Conservation (phyloP, 2,888 invertebrate species). For the Sussaba pulchella region DNA sequence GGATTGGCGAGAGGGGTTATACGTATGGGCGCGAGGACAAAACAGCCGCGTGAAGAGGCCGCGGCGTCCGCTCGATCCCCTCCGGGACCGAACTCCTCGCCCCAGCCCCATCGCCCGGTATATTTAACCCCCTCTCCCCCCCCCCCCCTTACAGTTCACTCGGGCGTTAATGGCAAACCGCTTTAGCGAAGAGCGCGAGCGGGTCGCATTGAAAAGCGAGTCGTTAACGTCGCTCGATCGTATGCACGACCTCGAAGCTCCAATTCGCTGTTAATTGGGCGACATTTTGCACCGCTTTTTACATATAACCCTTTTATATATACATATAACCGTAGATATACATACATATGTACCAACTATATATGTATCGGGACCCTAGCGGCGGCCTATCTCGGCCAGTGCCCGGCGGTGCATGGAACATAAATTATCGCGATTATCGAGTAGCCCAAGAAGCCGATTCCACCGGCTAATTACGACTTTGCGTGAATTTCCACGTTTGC, state of each 20-base stretch:
- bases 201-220: conserved; percentile 63
- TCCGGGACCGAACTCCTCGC: conserved; percentile 39
- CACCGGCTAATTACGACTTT: conserved; percentile 79
- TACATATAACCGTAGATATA: conserved; percentile 1
- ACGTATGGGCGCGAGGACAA: conserved; percentile 44
- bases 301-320: conserved; percentile 46
- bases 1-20: too few species aligned
- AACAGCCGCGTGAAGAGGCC: conserved; percentile 52
- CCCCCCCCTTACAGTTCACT: conserved; percentile 53
- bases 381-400: conserved; percentile 74
- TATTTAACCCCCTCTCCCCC: conserved; percentile 70
- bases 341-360: conserved; percentile 12
- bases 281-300: conserved; percentile 78
- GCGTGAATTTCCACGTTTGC: conserved; percentile 77
- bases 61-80: conserved; percentile 22
- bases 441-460: conserved; percentile 74
- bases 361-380: conserved; percentile 25
- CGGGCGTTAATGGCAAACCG: conserved; percentile 76
- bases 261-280: conserved; percentile 82
- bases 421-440: conserved; percentile 82
- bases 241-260: conserved; percentile 77
- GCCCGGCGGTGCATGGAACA: conserved; percentile 68
- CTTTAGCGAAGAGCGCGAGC: conserved; percentile 68
- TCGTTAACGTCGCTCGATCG: conserved; percentile 71
- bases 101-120: conserved; percentile 69